Evolutionary conservation across 2,113 vertebrate species (phyloP), one percentile per base, ranked within the genome.

Genomic region (Eurypyga helias): DNA sequence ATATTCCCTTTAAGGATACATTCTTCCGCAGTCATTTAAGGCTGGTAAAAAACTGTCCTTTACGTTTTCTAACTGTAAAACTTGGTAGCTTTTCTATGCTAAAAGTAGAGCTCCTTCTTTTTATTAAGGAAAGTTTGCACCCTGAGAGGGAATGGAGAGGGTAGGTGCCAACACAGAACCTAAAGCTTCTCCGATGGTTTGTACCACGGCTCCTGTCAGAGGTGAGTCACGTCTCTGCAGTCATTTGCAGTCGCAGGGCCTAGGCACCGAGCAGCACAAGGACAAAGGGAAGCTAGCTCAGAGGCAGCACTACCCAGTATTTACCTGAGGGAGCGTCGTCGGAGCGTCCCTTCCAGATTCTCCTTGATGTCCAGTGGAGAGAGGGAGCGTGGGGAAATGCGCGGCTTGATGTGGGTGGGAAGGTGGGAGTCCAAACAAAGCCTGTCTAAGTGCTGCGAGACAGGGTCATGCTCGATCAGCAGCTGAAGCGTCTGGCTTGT

Each of bases 401-500:
- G 98, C 7, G 98, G 88, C 48, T 99, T 98, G 72, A 99, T 97
- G 71, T 98, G 98, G 33, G 98, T 97, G 26, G 99, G 98, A 9
- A 98, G 98, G 1, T 97, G 98, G 13, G 99, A 98, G 55, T 99
- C 99, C 90, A 99, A 97, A 36, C 98, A 98, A 11, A 99, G 98
- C 43, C 98, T 97, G 96, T 99, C 99, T 75, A 99, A 94, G 75
- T 98, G 98, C 97, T 99, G 99, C 10, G 99, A 98, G 93, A 99
- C 98, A 0, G 99, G 99, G 94, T 99, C 99, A 0, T 99, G 99
- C 94, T 99, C 99, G 13, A 99, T 99, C 41, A 99, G 98, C 95
- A 99, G 98, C 98, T 99, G 99, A 62, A 99, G 98, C 0, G 99
- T 99, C 96, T 99, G 99, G 97, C 98, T 99, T 15, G 99, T 99